Conservation (phyloP, 2,797 vertebrate species). For the Melanotaenia maccullochi region DNA sequence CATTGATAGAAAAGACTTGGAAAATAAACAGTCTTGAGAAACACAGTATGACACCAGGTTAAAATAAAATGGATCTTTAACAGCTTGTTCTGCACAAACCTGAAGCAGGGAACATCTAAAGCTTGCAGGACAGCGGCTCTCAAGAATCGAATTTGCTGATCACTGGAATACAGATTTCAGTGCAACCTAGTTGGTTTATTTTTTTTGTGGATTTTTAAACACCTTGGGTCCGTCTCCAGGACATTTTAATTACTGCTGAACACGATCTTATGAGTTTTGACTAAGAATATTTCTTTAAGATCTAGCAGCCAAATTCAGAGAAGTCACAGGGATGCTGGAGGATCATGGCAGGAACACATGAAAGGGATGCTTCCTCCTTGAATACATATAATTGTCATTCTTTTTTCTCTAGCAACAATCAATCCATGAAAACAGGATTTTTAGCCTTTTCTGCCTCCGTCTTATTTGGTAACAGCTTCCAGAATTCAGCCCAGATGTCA, state of each 20-base stretch:
- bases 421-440: conserved; percentile 28
- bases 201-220: neutral
- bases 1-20: too few species aligned
- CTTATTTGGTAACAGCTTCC: conserved; percentile 31
- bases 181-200: neutral
- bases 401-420: conserved; percentile 43
- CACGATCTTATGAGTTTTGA: neutral
- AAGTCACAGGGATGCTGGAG: neutral
- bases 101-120: too few species aligned
- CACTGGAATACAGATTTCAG: too few species aligned
- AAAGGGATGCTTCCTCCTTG: conserved; percentile 20
- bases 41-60: too few species aligned
- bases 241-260: neutral
- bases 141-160: too few species aligned
- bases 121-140: too few species aligned
- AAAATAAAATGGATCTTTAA: too few species aligned
- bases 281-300: conserved; percentile 10
- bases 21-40: too few species aligned
- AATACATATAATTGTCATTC: conserved; percentile 42
- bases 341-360: conserved; percentile 24
- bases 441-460: conserved; percentile 16
- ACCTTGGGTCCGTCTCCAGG: neutral
- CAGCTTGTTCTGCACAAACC: too few species aligned
- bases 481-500: conserved; percentile 39
- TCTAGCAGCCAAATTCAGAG: conserved; percentile 7